A percentile compares a stretch with the other conserved stretches of the same genome.
phyloP scores from a whole-genome alignment of 2,888 invertebrate genomes.

The Actias luna region DNA sequence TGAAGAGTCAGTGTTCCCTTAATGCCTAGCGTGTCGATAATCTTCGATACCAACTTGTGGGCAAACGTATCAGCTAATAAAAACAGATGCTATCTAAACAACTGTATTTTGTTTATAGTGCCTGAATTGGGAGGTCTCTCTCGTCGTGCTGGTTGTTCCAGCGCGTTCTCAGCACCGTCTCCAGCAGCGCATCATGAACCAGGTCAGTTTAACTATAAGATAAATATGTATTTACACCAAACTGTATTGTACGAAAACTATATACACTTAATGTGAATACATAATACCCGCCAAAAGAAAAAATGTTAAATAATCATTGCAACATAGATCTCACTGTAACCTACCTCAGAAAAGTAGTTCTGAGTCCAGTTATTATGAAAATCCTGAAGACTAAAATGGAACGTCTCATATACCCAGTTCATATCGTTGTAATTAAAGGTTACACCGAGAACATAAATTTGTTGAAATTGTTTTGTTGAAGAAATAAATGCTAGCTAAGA shows the following conservation, averaged over 20 bases:
- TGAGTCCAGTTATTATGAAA: too few relatives aligned
- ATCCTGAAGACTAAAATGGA: too few relatives aligned
- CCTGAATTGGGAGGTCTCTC: slow-evolving; percentile 71
- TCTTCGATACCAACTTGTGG: too few relatives aligned
- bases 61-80: background rate
- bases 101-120: slow-evolving; percentile 39
- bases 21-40: too few relatives aligned
- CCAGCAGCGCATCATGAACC: slow-evolving; percentile 74
- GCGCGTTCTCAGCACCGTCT: slow-evolving; percentile 83
- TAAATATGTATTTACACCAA: background rate
- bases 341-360: too few relatives aligned
- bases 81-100: background rate
- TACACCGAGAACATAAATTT: too few relatives aligned
- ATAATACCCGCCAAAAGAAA: background rate
- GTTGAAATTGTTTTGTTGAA: too few relatives aligned
- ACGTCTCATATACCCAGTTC: too few relatives aligned
- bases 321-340: background rate
- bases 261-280: background rate
- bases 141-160: slow-evolving; percentile 82
- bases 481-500: too few relatives aligned
- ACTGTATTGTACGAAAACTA: background rate
- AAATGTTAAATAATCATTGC: background rate
- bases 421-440: too few relatives aligned
- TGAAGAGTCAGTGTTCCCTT: too few relatives aligned
- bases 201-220: slow-evolving; percentile 53